These are phyloP conservation scores for Seira musarum DNA, from an alignment of 2,888 invertebrate genomes.

Conservation along the genomic window DNA sequence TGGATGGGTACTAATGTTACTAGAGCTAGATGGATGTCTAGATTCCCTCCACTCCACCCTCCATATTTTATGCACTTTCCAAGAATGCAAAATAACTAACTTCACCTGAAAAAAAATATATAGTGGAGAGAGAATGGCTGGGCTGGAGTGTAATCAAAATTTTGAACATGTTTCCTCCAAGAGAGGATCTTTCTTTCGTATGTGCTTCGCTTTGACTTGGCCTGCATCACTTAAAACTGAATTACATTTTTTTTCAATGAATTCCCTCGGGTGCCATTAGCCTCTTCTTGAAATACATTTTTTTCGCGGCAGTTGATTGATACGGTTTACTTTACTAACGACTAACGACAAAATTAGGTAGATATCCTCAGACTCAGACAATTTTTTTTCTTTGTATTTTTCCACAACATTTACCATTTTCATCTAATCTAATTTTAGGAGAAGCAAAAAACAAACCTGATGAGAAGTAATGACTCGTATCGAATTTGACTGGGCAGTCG, in stretches of 20 bases:
- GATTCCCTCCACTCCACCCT: background rate
- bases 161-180: conserved; percentile 18
- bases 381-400: background rate
- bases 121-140: no score
- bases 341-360: conserved; percentile 53
- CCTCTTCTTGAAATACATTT: conserved; percentile 33
- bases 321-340: conserved; percentile 47
- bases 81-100: no score
- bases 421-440: conserved; percentile 26
- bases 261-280: conserved; percentile 50
- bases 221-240: conserved; percentile 32
- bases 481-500: conserved; percentile 65
- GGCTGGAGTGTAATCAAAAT: conserved; percentile 25
- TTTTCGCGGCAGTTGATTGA: conserved; percentile 49
- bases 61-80: background rate
- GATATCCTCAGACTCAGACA: conserved; percentile 2
- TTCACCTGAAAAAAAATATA: no score
- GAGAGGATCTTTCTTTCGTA: background rate
- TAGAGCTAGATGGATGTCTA: background rate
- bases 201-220: background rate
- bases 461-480: conserved; percentile 66
- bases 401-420: background rate
- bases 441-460: conserved; percentile 57
- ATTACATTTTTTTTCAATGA: conserved; percentile 48
- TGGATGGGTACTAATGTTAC: no score